Percentiles rank a stretch among this genome's conserved stretches.
These are phyloP conservation scores for Triops cancriformis DNA, from an alignment of 1,140 invertebrate genomes.

Conservation along the genomic window DNA sequence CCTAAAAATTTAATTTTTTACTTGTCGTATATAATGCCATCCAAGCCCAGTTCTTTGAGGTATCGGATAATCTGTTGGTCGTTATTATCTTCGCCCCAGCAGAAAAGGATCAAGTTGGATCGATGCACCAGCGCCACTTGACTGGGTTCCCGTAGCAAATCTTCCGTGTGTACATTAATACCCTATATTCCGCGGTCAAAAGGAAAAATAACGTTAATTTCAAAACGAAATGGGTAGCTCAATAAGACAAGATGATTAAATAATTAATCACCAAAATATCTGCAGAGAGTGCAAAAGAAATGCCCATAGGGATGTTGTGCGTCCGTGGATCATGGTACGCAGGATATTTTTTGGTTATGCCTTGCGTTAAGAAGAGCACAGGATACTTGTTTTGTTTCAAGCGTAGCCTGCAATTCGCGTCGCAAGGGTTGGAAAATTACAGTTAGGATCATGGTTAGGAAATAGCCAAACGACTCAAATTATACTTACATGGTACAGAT, in stretches of 20 bases:
- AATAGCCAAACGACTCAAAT: slow-evolving; percentile 25
- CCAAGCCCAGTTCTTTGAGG: slow-evolving; percentile 75
- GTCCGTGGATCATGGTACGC: slow-evolving; percentile 76
- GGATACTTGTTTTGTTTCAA: slow-evolving; percentile 93
- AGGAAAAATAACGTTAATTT: background rate
- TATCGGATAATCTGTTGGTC: slow-evolving; percentile 73
- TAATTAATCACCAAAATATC: slow-evolving; percentile 53
- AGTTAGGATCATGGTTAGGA: slow-evolving; percentile 6
- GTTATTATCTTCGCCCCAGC: slow-evolving; percentile 94
- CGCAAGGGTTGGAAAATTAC: background rate
- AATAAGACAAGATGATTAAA: background rate
- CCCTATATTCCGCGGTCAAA: slow-evolving; percentile 46
- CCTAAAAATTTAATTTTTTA: slow-evolving; percentile 36
- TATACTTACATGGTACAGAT: slow-evolving; percentile 70
- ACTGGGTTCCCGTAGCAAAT: slow-evolving; percentile 70
- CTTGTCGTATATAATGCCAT: slow-evolving; percentile 91
- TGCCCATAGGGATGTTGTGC: slow-evolving; percentile 65
- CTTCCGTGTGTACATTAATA: slow-evolving; percentile 84
- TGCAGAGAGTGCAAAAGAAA: slow-evolving; percentile 66
- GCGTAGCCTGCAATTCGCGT: slow-evolving; percentile 49
- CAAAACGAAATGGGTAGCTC: background rate
- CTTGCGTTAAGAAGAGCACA: slow-evolving; percentile 85
- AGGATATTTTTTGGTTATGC: slow-evolving; percentile 66
- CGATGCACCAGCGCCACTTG: slow-evolving; percentile 67
- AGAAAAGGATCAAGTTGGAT: slow-evolving; percentile 76